phyloP scores from a whole-genome alignment of 2,113 vertebrate species.

The Lanius ludovicianus region DNA sequence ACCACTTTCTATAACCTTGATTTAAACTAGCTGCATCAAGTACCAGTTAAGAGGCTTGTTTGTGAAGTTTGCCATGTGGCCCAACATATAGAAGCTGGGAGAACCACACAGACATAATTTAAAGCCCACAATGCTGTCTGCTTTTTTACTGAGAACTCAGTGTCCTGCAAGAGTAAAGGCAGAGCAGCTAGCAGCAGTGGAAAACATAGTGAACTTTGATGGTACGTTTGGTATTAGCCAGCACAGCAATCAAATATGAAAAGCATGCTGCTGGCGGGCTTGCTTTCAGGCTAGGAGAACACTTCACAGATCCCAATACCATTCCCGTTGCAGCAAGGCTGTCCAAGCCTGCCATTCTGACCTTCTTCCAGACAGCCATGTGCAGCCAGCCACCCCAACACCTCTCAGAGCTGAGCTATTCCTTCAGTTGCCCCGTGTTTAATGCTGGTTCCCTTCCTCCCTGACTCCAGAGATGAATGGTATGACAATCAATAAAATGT shows the following conservation, averaged over 20 bases:
- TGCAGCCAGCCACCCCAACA: neutral
- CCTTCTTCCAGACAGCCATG: neutral
- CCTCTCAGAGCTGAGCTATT: neutral
- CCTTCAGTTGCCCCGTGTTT: neutral
- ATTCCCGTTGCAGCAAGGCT: neutral
- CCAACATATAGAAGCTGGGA: neutral
- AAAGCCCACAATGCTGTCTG: neutral
- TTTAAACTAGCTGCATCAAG: neutral
- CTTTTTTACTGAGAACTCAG: neutral
- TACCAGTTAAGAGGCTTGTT: neutral
- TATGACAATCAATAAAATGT: neutral
- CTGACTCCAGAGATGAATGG: neutral
- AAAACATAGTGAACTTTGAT: neutral
- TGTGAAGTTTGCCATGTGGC: neutral
- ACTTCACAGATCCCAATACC: neutral
- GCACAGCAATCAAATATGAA: conserved; percentile 34
- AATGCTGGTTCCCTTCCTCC: neutral
- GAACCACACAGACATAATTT: neutral
- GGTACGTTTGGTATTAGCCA: conserved; percentile 32
- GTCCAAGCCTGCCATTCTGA: neutral
- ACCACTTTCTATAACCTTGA: neutral
- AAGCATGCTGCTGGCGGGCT: neutral
- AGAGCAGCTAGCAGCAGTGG: neutral
- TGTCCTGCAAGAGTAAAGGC: neutral
- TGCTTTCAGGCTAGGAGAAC: neutral